A percentile compares a stretch with the other conserved stretches of the same genome.
Evolutionary conservation across 2,113 vertebrate genomes (phyloP).

Genomic region (Nycticorax nycticorax): DNA sequence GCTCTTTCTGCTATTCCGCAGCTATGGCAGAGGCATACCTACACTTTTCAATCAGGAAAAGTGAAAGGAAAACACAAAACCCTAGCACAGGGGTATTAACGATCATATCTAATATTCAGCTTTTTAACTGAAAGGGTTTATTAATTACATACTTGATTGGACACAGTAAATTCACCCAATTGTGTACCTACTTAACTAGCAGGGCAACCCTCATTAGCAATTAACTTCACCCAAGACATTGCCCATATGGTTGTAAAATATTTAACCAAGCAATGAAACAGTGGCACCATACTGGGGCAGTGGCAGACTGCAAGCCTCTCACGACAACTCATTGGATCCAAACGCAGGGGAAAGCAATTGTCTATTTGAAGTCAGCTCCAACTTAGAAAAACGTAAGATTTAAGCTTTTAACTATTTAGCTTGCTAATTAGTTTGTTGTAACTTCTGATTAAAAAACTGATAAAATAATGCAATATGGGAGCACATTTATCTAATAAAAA

Average conservation of each 20-base stretch:
- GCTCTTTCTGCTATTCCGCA: not conserved
- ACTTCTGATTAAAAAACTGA: not conserved
- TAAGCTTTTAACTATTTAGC: not conserved
- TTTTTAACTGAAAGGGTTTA: not conserved
- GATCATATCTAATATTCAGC: not conserved
- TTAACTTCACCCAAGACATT: not conserved
- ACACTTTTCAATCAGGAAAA: not conserved
- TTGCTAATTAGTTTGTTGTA: not conserved
- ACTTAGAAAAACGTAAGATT: not conserved
- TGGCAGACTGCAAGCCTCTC: not conserved
- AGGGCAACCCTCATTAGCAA: not conserved
- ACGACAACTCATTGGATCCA: not conserved
- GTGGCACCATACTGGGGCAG: not conserved
- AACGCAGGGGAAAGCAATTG: not conserved
- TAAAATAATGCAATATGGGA: not conserved
- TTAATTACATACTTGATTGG: not conserved
- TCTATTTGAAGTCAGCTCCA: not conserved
- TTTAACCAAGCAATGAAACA: not conserved
- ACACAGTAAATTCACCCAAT: not conserved
- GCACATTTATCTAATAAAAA: not conserved
- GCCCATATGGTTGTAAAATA: accelerated
- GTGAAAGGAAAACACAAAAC: not conserved
- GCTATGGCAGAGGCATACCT: not conserved
- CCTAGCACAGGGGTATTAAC: not conserved
- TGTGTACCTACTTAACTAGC: not conserved